Percentiles rank a stretch among this genome's conserved stretches.
These are phyloP conservation scores for Synergus gifuensis DNA, from an alignment of 2,888 invertebrate species.

Conservation along the genomic window DNA sequence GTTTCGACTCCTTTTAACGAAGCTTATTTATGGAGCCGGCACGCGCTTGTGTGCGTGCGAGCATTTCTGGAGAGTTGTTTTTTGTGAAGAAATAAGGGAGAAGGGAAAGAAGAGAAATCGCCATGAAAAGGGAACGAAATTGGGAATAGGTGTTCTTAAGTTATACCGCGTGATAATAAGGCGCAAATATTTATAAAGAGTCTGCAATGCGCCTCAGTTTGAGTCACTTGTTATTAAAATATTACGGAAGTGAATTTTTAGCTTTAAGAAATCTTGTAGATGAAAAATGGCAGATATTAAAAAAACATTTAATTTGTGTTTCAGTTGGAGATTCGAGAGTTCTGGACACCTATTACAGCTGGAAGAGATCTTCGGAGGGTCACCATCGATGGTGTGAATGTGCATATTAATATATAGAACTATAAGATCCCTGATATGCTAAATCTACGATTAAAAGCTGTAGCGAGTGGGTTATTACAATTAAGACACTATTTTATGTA, in stretches of 20 bases:
- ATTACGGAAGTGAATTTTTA: too few relatives aligned
- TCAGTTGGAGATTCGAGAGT: slow-evolving; percentile 56
- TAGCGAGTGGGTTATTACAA: slow-evolving; percentile 72
- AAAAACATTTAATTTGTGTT: slow-evolving; percentile 54
- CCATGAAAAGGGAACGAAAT: neutral
- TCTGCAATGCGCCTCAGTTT: too few relatives aligned
- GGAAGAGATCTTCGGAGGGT: neutral
- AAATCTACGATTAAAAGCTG: slow-evolving; percentile 71
- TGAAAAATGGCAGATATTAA: neutral
- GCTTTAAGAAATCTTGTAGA: too few relatives aligned
- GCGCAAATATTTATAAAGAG: too few relatives aligned
- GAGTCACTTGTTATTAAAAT: too few relatives aligned
- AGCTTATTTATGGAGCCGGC: slow-evolving; percentile 41
- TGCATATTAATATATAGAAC: slow-evolving; percentile 65
- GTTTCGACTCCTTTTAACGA: slow-evolving; percentile 36
- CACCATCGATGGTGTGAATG: slow-evolving; percentile 59
- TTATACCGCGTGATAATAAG: neutral
- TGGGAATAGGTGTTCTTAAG: neutral
- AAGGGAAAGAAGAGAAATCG: neutral
- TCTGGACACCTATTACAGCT: neutral
- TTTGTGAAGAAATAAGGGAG: neutral
- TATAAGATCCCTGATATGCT: slow-evolving; percentile 65
- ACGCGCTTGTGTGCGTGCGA: slow-evolving; percentile 34
- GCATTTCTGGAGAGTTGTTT: slow-evolving; percentile 18
- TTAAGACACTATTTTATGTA: slow-evolving; percentile 74